Evolutionary conservation across 1,140 invertebrate species (phyloP), one percentile per base, ranked within the genome.

Genomic region (Spodoptera frugiperda): DNA sequence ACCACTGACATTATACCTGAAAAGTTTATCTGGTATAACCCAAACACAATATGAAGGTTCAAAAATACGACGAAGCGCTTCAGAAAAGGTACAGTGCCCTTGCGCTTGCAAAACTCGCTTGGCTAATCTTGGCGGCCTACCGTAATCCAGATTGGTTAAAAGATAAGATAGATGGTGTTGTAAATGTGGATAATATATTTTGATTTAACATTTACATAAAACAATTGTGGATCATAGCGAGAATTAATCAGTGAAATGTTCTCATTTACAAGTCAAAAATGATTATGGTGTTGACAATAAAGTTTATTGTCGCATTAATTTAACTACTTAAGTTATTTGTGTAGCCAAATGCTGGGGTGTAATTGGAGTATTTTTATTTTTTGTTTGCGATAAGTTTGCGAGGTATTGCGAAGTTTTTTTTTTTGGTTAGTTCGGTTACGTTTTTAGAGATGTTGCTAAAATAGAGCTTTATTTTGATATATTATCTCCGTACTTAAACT

Each of bases 261-360:
- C 46, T 74, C 57, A 74, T 74, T 74, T 63, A 74, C 72, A 74
- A 74, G 72, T 74, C 72, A 74, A 49, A 74, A 74, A 74, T 74
- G 30, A 74, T 74, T 74, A 63, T 74, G 54, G 72, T 74, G 72
- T 63, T 74, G 72, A 74, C 72, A 74, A 39, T 74, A 74, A 74
- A 74, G 72, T 63, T 63, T 61, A 74, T 63, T 19, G 72, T 63
- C 55, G 10, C 21, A 63, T 74, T 53, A 30, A 74, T 74, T 63
- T 63, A 39, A 74, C 46, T 33, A 51, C 17, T n/a, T 44, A 74
- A 72, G 33, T 72, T 72, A 48, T 74, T 74, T 25, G n/a, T 53
- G 57, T 61, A 61, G n/a, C 46, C 44, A 21, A 74, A 72, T 72
- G 70, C 48, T 39, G 5, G 4, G 25, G 25, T 25, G 70, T 46